Conservation (phyloP, 1,140 invertebrate species). For the Lepidotrigona ventralis region DNA sequence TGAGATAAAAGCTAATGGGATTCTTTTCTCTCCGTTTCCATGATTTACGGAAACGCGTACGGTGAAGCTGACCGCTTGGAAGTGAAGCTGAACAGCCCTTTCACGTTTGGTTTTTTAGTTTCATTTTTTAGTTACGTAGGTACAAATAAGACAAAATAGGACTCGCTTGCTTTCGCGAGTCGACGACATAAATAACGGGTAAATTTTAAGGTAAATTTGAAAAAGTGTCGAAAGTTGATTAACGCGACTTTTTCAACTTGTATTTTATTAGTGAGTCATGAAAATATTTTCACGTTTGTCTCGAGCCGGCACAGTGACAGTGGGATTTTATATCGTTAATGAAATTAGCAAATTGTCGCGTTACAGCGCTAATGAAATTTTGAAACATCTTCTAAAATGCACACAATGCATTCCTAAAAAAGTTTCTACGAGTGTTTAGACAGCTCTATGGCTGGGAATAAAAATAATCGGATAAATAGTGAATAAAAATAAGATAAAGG, state of each 20-base stretch:
- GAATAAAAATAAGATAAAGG: not conserved
- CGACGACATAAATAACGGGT: not conserved
- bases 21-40: not conserved
- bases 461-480: not conserved
- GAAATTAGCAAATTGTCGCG: not conserved
- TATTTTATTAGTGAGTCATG: too few relatives aligned
- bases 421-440: not conserved
- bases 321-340: not conserved
- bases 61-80: too few relatives aligned
- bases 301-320: not conserved
- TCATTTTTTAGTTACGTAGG: not conserved
- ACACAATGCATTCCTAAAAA: not conserved
- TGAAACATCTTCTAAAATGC: not conserved
- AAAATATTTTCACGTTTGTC: not conserved
- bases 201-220: not conserved
- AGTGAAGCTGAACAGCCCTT: not conserved
- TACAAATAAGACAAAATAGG: not conserved
- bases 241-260: too few relatives aligned
- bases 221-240: too few relatives aligned
- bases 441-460: not conserved
- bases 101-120: not conserved
- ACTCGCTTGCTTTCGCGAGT: not conserved
- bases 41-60: too few relatives aligned
- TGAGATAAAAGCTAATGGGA: too few relatives aligned
- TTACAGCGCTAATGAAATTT: not conserved